Percentiles rank a stretch among this genome's conserved stretches.
Evolutionary conservation across 2,113 vertebrate genomes (phyloP).

Genomic region (Erpornis zantholeuca): DNA sequence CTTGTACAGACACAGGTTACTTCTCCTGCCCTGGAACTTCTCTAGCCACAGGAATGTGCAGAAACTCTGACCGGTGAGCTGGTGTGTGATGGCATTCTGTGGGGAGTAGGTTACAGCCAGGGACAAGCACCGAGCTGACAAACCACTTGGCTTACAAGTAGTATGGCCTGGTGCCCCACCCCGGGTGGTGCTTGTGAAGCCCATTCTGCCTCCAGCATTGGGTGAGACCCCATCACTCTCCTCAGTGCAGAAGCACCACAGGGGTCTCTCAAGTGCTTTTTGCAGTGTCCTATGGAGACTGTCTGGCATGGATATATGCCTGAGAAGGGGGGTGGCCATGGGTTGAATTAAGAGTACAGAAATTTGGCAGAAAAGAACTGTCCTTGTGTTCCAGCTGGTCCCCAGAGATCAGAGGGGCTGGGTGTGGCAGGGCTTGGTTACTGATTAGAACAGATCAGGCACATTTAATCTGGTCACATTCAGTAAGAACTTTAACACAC

Average conservation of each 20-base stretch:
- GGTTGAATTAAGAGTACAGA: background rate
- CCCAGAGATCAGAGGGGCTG: background rate
- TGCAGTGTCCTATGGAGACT: background rate
- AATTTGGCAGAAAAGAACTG: fast-evolving
- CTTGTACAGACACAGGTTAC: fast-evolving
- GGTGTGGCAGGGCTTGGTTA: background rate
- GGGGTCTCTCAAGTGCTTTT: too few species aligned
- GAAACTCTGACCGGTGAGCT: background rate
- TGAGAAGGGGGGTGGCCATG: background rate
- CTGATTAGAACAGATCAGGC: background rate
- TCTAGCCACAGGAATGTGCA: background rate
- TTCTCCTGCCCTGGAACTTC: background rate
- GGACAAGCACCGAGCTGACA: background rate
- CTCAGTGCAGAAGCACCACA: background rate
- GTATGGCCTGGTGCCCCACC: fast-evolving
- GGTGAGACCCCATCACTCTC: background rate
- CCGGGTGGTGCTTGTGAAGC: fast-evolving
- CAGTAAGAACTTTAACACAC: background rate
- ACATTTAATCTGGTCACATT: background rate
- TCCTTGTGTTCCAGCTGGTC: background rate
- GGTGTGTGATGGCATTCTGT: background rate
- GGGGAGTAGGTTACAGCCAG: background rate
- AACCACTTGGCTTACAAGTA: background rate
- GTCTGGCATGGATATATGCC: fast-evolving
- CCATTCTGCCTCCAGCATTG: fast-evolving